Evolutionary conservation across 2,113 vertebrate species (phyloP).

Genomic region (Oncorhynchus gorbuscha): DNA sequence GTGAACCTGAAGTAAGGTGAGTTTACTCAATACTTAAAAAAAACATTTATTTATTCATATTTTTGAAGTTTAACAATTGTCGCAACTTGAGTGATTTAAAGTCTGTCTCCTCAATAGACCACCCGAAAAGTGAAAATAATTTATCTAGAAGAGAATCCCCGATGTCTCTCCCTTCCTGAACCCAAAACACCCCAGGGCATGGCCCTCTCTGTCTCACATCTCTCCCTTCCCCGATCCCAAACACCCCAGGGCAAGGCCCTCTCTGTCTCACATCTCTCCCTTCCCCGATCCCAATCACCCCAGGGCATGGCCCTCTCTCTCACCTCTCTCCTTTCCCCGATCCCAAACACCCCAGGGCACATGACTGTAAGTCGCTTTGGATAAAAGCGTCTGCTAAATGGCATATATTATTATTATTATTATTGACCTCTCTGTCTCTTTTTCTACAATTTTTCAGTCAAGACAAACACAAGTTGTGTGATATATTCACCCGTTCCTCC

Average conservation of each 20-base stretch:
- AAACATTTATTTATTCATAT: no score
- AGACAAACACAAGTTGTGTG: constrained; percentile 4
- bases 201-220: neutral
- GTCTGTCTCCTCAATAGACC: constrained; percentile 55
- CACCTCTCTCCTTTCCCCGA: neutral
- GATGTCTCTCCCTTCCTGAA: neutral
- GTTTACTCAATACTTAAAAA: no score
- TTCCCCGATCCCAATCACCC: neutral
- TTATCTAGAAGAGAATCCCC: constrained; percentile 31
- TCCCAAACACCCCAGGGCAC: constrained; percentile 2
- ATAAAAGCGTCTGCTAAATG: no score
- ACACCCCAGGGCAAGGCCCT: neutral
- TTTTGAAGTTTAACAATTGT: no score
- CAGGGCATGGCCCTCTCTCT: constrained; percentile 3
- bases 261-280: neutral
- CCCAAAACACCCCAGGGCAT: neutral
- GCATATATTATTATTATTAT: no score
- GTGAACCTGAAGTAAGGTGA: neutral
- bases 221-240: neutral
- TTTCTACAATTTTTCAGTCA: neutral
- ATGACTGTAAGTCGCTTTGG: no score
- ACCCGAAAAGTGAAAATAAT: constrained; percentile 64
- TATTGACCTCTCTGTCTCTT: neutral
- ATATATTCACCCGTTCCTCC: neutral
- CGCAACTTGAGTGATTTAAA: constrained; percentile 9